These are phyloP conservation scores for Volucella inflata DNA, from an alignment of 2,888 invertebrate genomes.

Conservation along the genomic window DNA sequence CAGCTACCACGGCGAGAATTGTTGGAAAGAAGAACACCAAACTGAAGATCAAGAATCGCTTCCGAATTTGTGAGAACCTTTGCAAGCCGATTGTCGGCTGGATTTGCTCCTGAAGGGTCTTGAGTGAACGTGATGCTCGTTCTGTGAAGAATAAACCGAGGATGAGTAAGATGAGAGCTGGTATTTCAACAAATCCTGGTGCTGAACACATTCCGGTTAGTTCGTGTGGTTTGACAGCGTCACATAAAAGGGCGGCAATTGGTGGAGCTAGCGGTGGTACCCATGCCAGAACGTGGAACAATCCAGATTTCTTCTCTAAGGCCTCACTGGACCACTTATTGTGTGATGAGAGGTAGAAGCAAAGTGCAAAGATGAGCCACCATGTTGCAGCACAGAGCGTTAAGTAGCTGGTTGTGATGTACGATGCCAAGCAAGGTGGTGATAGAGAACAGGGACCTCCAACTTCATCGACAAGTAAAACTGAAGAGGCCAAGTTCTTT, in stretches of 20 bases:
- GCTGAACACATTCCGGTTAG: constrained; percentile 92
- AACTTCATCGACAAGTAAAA: constrained; percentile 82
- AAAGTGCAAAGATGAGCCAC: constrained; percentile 94
- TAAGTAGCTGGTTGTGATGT: constrained; percentile 90
- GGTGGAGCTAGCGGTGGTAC: constrained; percentile 93
- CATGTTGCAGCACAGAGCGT: constrained; percentile 92
- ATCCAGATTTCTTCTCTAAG: constrained; percentile 92
- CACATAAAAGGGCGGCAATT: constrained; percentile 91
- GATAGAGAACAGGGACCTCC: constrained; percentile 84
- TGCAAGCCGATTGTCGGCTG: constrained; percentile 81
- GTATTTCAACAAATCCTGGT: constrained; percentile 83
- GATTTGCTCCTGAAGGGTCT: constrained; percentile 81
- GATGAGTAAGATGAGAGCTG: constrained; percentile 80
- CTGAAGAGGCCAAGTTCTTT: constrained; percentile 78
- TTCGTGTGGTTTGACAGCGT: constrained; percentile 91
- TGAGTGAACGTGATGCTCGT: constrained; percentile 82
- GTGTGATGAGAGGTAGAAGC: constrained; percentile 95
- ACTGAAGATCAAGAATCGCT: constrained; percentile 82
- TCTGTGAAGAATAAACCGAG: constrained; percentile 82
- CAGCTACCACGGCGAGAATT: constrained; percentile 79
- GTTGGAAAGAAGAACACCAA: constrained; percentile 82
- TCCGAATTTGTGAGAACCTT: constrained; percentile 83
- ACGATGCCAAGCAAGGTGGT: constrained; percentile 89
- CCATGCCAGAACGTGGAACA: constrained; percentile 95
- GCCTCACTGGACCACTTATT: constrained; percentile 97